Percentiles rank a stretch among this genome's conserved stretches.
Conservation (phyloP, 2,797 vertebrate species). For the Calcarius lapponicus region DNA sequence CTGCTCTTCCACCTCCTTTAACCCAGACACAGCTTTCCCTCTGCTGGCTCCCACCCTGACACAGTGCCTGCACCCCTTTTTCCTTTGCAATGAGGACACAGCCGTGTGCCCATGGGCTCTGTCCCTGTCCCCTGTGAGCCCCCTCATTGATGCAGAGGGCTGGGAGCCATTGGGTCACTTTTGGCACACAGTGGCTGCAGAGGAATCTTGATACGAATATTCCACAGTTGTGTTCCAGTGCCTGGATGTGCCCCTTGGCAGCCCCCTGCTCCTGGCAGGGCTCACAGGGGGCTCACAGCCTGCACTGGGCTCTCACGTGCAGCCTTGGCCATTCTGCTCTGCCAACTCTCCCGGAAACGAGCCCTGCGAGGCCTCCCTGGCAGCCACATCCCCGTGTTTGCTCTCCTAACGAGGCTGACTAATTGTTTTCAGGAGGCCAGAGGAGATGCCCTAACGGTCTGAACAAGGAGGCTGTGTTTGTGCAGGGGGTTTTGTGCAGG, state of each 20-base stretch:
- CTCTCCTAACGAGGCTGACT: constrained; percentile 32
- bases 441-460: not conserved
- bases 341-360: not conserved
- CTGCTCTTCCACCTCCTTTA: not conserved
- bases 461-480: constrained; percentile 52
- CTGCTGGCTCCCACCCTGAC: not conserved
- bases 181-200: not conserved
- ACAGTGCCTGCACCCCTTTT: not conserved
- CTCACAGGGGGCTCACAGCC: not conserved
- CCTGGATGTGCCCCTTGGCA: not conserved
- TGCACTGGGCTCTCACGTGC: not conserved
- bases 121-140: fast-evolving
- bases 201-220: not conserved
- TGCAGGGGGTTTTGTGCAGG: not conserved
- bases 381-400: not conserved
- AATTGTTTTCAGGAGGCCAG: not conserved
- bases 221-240: not conserved
- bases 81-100: not conserved
- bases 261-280: not conserved
- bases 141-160: fast-evolving
- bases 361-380: not conserved
- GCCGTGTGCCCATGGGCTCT: fast-evolving
- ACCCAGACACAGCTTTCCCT: not conserved
- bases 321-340: fast-evolving
- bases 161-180: not conserved